A percentile compares a stretch with the other conserved stretches of the same genome.
phyloP scores from a whole-genome alignment of 2,888 invertebrate species.

The Minunthozetes semirufus region DNA sequence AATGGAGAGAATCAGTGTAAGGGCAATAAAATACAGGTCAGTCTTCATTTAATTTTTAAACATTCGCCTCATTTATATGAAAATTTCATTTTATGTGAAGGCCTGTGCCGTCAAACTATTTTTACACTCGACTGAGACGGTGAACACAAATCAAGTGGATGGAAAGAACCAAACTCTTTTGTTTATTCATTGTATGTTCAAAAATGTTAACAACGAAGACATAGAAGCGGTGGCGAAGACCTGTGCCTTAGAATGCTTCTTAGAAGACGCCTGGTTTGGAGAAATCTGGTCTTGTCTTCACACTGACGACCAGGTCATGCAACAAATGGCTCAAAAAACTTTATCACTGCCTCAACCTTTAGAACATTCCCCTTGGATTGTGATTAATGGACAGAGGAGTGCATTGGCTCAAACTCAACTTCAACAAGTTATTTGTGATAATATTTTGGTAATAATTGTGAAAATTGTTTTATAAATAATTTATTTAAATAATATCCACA shows the following conservation, averaged over 20 bases:
- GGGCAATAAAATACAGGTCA: conserved; percentile 32
- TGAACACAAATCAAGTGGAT: conserved; percentile 10
- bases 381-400: conserved; percentile 25
- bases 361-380: conserved; percentile 13
- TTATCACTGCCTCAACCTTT: not conserved
- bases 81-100: not conserved
- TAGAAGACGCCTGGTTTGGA: conserved; percentile 1
- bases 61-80: too few relatives aligned
- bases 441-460: not conserved
- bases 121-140: conserved; percentile 3
- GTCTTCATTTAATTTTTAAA: not conserved
- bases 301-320: conserved; percentile 1
- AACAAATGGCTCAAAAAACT: conserved; percentile 16
- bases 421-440: conserved; percentile 3
- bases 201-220: conserved; percentile 7
- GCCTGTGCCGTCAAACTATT: conserved; percentile 29
- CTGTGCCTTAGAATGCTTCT: conserved; percentile 6
- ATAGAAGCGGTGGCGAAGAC: not conserved
- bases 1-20: conserved; percentile 3
- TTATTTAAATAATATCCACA: not conserved
- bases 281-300: not conserved
- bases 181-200: conserved; percentile 32
- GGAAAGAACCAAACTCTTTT: conserved; percentile 35
- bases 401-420: conserved; percentile 13
- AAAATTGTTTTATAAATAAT: not conserved